Conservation (phyloP, 2,888 invertebrate species). For the Coenonympha glycerion region DNA sequence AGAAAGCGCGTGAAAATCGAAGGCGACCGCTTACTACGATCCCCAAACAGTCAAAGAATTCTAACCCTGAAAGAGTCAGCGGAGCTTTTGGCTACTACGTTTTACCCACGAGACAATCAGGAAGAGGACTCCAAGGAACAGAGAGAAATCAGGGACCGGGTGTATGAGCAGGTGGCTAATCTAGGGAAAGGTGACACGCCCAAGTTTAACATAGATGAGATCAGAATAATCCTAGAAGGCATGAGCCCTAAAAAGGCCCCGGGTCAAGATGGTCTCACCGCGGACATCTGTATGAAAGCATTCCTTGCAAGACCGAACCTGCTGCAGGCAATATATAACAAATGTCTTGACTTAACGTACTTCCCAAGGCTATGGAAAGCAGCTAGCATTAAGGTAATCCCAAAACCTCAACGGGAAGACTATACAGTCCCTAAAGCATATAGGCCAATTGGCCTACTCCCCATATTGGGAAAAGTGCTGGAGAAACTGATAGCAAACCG, state of each 20-base stretch:
- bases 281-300: neutral
- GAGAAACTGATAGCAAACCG: conserved; percentile 3
- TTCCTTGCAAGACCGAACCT: neutral
- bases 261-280: neutral
- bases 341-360: neutral
- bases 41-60: no score
- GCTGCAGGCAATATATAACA: neutral
- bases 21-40: no score
- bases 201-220: no score
- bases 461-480: conserved; percentile 5
- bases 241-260: neutral
- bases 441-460: neutral
- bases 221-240: neutral
- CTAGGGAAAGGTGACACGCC: no score
- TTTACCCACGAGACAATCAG: no score
- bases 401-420: neutral
- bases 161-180: no score
- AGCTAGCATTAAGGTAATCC: neutral
- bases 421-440: neutral
- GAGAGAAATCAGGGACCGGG: no score
- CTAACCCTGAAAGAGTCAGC: no score
- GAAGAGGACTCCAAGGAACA: no score
- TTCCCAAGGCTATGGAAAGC: neutral
- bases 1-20: no score
- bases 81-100: no score